Evolutionary conservation across 2,113 vertebrate species (phyloP).

Genomic region (Gobio gobio): DNA sequence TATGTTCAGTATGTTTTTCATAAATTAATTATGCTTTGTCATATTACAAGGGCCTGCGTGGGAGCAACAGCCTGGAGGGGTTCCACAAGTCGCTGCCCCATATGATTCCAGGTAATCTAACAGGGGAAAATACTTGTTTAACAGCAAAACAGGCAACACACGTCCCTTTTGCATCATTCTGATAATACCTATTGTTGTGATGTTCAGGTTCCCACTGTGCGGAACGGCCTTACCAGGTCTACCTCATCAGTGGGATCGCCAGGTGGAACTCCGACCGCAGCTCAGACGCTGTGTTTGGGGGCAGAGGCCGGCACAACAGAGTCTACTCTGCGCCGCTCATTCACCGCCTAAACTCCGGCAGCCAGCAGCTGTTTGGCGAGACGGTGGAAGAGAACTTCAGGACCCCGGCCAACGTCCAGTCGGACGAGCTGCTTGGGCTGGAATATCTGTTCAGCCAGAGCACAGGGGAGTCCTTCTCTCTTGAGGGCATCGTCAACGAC

Average conservation of each 20-base stretch:
- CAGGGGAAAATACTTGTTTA: background rate
- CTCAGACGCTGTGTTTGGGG: conserved; percentile 13
- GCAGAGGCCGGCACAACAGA: background rate
- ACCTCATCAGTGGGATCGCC: conserved; percentile 41
- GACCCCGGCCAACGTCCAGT: background rate
- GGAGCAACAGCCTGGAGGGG: conserved; percentile 55
- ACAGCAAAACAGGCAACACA: background rate
- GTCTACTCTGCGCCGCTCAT: conserved; percentile 5
- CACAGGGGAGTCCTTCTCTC: conserved; percentile 42
- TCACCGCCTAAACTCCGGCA: conserved; percentile 32
- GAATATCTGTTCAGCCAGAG: conserved; percentile 48
- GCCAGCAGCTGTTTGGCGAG: conserved; percentile 43
- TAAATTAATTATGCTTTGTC: no score
- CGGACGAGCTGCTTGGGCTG: conserved; percentile 35
- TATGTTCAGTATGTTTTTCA: no score
- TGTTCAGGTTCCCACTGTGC: conserved; percentile 31
- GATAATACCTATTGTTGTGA: background rate
- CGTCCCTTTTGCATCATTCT: no score
- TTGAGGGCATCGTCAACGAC: conserved; percentile 10
- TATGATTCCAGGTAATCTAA: conserved; percentile 12
- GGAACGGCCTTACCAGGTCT: conserved; percentile 34
- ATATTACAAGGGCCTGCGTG: conserved; percentile 38
- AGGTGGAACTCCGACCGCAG: conserved; percentile 35
- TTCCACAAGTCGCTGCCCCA: conserved; percentile 34
- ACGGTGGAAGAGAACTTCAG: conserved; percentile 46